Conservation (phyloP, 2,888 invertebrate species). For the Onthophagus sagittarius region DNA sequence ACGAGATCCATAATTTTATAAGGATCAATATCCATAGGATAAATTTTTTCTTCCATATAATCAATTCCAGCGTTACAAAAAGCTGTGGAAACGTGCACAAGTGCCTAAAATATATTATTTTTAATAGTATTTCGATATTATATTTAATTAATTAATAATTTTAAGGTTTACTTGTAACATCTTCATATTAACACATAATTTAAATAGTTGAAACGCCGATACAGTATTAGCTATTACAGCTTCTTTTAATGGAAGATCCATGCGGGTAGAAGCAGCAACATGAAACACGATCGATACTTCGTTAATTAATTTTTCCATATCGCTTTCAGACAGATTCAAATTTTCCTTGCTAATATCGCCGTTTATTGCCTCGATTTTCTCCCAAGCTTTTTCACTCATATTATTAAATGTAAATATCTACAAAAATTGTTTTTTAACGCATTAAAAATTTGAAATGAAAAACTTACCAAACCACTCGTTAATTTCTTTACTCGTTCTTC, state of each 20-base stretch:
- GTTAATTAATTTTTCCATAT: constrained; percentile 45
- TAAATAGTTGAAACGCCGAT: background rate
- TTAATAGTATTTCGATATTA: background rate
- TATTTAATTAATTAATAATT: too few relatives aligned
- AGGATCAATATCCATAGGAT: background rate
- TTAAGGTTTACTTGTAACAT: background rate
- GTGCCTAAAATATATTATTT: background rate
- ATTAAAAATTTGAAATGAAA: too few relatives aligned
- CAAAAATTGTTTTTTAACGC: background rate
- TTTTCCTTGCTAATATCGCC: constrained; percentile 46
- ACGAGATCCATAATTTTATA: background rate
- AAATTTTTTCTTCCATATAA: constrained; percentile 1
- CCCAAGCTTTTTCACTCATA: constrained; percentile 30
- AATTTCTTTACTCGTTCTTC: constrained; percentile 56
- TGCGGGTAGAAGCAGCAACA: constrained; percentile 51
- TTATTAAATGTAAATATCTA: background rate
- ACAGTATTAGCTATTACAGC: background rate
- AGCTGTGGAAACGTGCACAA: background rate
- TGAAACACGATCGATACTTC: constrained; percentile 60
- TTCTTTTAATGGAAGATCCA: background rate
- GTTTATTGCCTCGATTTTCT: constrained; percentile 50
- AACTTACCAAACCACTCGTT: constrained; percentile 46
- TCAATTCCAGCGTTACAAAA: background rate
- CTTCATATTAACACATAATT: background rate
- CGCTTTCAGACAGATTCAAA: constrained; percentile 43